These are phyloP conservation scores for Lucilia cuprina DNA, from an alignment of 1,140 invertebrate genomes.

Conservation along the genomic window DNA sequence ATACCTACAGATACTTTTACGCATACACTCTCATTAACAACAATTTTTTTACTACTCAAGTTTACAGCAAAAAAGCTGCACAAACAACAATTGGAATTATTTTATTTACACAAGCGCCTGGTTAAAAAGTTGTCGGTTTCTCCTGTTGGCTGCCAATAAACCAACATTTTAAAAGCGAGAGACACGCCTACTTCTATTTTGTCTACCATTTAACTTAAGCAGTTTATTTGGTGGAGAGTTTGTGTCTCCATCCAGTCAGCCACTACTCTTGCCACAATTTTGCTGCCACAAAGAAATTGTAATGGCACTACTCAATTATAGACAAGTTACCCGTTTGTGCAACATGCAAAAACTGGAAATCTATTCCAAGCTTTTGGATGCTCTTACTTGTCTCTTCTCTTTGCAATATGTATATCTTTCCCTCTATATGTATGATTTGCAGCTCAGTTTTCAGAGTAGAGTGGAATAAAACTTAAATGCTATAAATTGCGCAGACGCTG, in stretches of 20 bases:
- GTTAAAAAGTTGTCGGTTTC: neutral
- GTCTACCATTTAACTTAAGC: neutral
- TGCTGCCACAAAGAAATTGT: neutral
- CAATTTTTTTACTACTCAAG: neutral
- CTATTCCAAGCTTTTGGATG: neutral
- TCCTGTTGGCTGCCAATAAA: conserved; percentile 34
- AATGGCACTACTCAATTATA: conserved; percentile 24
- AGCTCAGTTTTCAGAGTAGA: too few species aligned
- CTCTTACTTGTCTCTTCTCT: neutral
- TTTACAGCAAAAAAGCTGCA: neutral
- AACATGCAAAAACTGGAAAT: conserved; percentile 18
- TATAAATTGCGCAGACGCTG: conserved; percentile 4
- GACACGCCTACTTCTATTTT: conserved; percentile 29
- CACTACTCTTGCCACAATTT: neutral
- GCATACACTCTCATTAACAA: neutral
- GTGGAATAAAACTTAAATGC: neutral
- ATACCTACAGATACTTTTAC: neutral
- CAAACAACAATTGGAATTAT: neutral
- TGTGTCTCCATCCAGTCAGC: neutral
- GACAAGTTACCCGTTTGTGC: neutral
- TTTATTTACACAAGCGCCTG: conserved; percentile 10
- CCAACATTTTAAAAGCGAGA: neutral
- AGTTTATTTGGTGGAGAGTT: neutral
- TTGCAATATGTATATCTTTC: neutral
- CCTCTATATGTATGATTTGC: too few species aligned